These are phyloP conservation scores for Myotis planiceps DNA, from an alignment of 2,797 vertebrate genomes.

Conservation along the genomic window DNA sequence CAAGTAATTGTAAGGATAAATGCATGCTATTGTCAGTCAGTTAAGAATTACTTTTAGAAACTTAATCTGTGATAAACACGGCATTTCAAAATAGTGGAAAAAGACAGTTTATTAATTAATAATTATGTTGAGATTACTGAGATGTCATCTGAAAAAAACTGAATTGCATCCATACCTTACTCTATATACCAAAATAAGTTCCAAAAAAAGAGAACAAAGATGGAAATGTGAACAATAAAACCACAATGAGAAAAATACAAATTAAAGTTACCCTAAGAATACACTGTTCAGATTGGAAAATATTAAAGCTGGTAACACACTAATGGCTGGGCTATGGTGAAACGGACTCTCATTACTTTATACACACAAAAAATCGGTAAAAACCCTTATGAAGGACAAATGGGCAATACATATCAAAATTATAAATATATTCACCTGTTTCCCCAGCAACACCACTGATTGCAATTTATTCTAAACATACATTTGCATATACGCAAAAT, in stretches of 20 bases:
- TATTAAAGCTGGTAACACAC: background rate
- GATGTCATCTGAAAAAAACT: background rate
- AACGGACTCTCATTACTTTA: background rate
- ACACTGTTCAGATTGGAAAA: background rate
- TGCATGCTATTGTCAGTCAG: background rate
- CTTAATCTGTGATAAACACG: background rate
- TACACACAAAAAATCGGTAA: background rate
- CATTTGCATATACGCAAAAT: background rate
- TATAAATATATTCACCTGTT: background rate
- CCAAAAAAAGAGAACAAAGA: background rate
- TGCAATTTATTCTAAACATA: background rate
- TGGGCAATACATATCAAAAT: background rate
- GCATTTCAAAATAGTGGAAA: background rate
- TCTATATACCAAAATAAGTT: background rate
- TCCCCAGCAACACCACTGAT: background rate
- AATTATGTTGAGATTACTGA: background rate
- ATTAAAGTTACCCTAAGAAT: background rate
- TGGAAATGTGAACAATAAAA: background rate
- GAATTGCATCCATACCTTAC: background rate
- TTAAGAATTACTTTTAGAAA: background rate
- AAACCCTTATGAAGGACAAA: background rate
- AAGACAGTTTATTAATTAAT: background rate
- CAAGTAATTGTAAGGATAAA: background rate
- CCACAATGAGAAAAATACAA: background rate
- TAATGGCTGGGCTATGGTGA: too few relatives aligned